Evolutionary conservation across 2,797 vertebrate species (phyloP), one percentile per base, ranked within the genome.

Genomic region (Sorex maritimensis): DNA sequence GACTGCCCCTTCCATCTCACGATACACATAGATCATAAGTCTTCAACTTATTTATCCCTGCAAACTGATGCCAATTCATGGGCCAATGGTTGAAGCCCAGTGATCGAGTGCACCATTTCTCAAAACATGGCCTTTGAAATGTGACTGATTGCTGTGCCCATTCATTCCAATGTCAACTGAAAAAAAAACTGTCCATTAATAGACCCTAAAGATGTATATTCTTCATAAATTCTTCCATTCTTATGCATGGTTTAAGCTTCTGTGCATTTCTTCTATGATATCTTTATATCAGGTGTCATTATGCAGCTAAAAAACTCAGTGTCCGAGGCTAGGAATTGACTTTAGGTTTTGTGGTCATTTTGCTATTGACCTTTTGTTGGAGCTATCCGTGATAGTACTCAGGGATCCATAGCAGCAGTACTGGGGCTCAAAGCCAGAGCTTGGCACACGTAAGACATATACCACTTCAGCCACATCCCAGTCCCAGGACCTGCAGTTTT

Each of bases 161-260:
- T 1, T 77, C 46, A 63, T 68, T 67, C n/a, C 11, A 6, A 46
- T 5, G 38, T 58, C 68, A 77, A 30, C 80, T 93, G 24, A 77
- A 81, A 87, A 81, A 87, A 52, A 86, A 69, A 61, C 3, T 68
- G 67, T 46, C 28, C 13, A 4, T 19, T 2, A 0, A 7, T 67
- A 3, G 26, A 1, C 34, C 14, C 30, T 85, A 23, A 91, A 72
- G 23, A 55, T 58, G 8, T 21, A 13, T 30, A 15, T n/a, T 65
- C 77, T 24, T 30, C 73, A 17, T 12, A 61, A 71, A 26, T 67
- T 87, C 63, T 69, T 80, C 34, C 80, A 91, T 38, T 90, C 61
- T 34, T 74, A n/a, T 61, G 34, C 11, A 5, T 19, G 14, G 30
- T 86, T 94, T 68, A 55, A 30, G 30, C 52, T 63, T 71, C 81